Conservation (phyloP, 2,113 vertebrate genomes). For the Tiliqua scincoides region DNA sequence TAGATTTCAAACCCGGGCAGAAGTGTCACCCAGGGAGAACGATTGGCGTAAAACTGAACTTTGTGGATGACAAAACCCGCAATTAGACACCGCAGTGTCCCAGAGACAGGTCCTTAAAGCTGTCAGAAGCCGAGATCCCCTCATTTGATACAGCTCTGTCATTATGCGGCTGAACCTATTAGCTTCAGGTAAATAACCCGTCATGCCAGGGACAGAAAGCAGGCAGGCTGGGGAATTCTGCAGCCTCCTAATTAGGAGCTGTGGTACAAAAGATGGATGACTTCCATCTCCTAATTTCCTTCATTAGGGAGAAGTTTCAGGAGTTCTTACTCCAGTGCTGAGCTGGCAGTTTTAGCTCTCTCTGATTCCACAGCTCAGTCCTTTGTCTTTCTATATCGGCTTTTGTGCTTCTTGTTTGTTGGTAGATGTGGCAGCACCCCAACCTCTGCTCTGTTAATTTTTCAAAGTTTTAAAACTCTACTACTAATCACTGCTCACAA, state of each 20-base stretch:
- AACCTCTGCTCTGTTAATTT: background rate
- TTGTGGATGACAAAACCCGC: conserved; percentile 73
- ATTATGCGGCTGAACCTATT: conserved; percentile 74
- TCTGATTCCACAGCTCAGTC: background rate
- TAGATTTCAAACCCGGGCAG: conserved; percentile 79
- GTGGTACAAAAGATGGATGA: conserved; percentile 60
- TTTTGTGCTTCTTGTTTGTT: background rate
- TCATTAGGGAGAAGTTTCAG: conserved; percentile 53
- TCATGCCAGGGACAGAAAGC: conserved; percentile 66
- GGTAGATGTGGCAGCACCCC: accelerated
- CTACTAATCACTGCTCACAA: background rate
- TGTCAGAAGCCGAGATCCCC: conserved; percentile 77
- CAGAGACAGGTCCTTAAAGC: conserved; percentile 76
- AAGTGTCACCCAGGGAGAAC: conserved; percentile 78
- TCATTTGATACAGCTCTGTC: conserved; percentile 76
- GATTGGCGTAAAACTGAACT: conserved; percentile 72
- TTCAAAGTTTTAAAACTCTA: background rate
- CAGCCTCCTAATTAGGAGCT: conserved; percentile 76
- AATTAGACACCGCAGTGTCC: conserved; percentile 80
- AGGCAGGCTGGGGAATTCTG: conserved; percentile 69
- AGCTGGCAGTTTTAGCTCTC: conserved; percentile 32
- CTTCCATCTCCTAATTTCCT: conserved; percentile 60
- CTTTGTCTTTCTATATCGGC: background rate
- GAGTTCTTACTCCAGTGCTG: conserved; percentile 45
- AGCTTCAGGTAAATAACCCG: conserved; percentile 83